Conservation (phyloP, 2,797 vertebrate genomes). For the Anolis apletophallus region DNA sequence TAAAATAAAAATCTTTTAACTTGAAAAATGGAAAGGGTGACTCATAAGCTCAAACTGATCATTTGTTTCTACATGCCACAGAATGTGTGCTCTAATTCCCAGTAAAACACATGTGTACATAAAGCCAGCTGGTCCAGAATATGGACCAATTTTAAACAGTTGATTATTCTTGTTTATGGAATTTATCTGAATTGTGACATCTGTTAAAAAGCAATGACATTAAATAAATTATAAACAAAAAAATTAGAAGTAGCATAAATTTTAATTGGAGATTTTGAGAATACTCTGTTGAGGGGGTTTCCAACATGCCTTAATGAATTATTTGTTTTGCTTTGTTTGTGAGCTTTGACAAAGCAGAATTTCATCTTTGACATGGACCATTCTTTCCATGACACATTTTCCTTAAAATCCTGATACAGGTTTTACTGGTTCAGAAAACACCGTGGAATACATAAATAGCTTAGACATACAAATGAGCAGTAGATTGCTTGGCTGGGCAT, state of each 20-base stretch:
- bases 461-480: not conserved
- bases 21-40: conserved; percentile 42
- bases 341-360: not conserved
- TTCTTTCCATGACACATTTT: conserved; percentile 18
- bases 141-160: conserved; percentile 60
- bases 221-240: conserved; percentile 70
- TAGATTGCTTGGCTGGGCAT: not conserved
- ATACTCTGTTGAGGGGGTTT: conserved; percentile 27
- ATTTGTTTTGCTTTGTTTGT: not conserved
- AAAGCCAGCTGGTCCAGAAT: conserved; percentile 64
- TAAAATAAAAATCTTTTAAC: conserved; percentile 49
- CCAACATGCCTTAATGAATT: not conserved
- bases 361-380: not conserved
- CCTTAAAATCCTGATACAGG: conserved; percentile 1
- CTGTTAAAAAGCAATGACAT: conserved; percentile 67
- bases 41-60: conserved; percentile 48
- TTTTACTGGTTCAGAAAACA: conserved; percentile 15
- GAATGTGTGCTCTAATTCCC: conserved; percentile 65
- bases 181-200: conserved; percentile 60
- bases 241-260: conserved; percentile 41
- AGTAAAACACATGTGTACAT: conserved; percentile 52
- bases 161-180: conserved; percentile 65
- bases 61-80: conserved; percentile 50
- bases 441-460: conserved; percentile 1
- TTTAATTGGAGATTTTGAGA: conserved; percentile 41